Evolutionary conservation across 2,797 vertebrate species (phyloP).

Genomic region (Microctenopoma lineatum): DNA sequence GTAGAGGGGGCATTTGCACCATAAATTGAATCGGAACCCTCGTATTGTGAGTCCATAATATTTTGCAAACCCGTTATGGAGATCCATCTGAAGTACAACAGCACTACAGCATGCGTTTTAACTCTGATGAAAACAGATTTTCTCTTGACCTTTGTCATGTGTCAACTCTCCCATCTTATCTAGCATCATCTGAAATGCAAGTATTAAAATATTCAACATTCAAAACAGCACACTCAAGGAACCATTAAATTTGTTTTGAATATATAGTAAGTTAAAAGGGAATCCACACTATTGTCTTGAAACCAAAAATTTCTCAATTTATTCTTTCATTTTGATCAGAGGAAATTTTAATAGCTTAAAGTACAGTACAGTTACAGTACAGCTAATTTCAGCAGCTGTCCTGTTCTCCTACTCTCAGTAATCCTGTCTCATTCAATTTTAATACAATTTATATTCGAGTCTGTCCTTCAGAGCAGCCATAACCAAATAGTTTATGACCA

Average conservation of each 20-base stretch:
- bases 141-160: slow-evolving; percentile 52
- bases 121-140: slow-evolving; percentile 6
- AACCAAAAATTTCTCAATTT: slow-evolving; percentile 29
- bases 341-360: slow-evolving; percentile 20
- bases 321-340: neutral
- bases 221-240: slow-evolving; percentile 35
- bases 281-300: slow-evolving; percentile 3
- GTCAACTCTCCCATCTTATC: slow-evolving; percentile 31
- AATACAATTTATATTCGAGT: slow-evolving; percentile 43
- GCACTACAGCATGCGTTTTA: neutral
- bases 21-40: too few species aligned
- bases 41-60: too few species aligned
- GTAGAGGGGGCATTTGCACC: too few species aligned
- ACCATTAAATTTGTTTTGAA: slow-evolving; percentile 31
- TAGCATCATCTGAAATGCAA: slow-evolving; percentile 38
- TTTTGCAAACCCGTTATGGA: neutral
- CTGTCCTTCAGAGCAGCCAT: slow-evolving; percentile 14
- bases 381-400: slow-evolving; percentile 14
- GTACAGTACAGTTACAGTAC: slow-evolving; percentile 31
- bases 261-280: slow-evolving; percentile 28
- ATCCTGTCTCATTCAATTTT: slow-evolving; percentile 54
- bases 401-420: slow-evolving; percentile 23
- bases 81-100: slow-evolving; percentile 4
- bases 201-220: slow-evolving; percentile 58
- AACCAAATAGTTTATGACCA: slow-evolving; percentile 24